phyloP scores from a whole-genome alignment of 2,888 invertebrate genomes.

The Ophraella communa region DNA sequence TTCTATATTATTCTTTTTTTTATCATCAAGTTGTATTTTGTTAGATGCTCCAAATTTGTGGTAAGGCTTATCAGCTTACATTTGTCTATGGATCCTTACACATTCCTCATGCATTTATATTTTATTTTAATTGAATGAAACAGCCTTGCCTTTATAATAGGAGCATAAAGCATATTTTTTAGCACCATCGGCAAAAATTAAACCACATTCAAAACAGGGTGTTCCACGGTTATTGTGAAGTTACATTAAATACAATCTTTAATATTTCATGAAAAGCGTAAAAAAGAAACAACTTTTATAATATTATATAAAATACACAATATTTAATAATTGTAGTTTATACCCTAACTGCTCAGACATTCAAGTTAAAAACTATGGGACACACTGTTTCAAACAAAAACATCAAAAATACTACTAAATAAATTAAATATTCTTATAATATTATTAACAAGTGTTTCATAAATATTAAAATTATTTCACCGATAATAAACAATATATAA shows the following conservation, averaged over 20 bases:
- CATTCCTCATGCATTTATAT: not conserved
- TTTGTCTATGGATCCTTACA: not conserved
- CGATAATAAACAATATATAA: slow-evolving; percentile 13
- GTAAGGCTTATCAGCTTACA: not conserved
- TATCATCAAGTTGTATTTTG: not conserved
- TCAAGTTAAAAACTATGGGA: not conserved
- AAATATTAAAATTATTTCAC: slow-evolving; percentile 3
- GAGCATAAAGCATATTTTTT: slow-evolving; percentile 23
- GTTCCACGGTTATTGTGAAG: not conserved
- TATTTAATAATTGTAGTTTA: not conserved
- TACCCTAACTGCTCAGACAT: not conserved
- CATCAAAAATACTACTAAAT: slow-evolving; percentile 27
- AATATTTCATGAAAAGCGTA: too few relatives aligned
- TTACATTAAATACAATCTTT: not conserved
- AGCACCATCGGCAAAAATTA: slow-evolving; percentile 24
- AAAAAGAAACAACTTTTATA: not conserved
- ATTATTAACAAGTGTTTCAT: slow-evolving; percentile 8
- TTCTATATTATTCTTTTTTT: not conserved
- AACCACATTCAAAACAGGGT: not conserved
- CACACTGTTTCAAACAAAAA: slow-evolving; percentile 2
- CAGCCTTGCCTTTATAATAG: slow-evolving; percentile 19
- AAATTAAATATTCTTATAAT: slow-evolving; percentile 10
- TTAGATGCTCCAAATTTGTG: not conserved
- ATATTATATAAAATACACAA: not conserved
- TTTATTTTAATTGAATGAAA: slow-evolving; percentile 3